Conservation (phyloP, 53 echinoderm and acorn worm species). For the Astropecten irregularis region DNA sequence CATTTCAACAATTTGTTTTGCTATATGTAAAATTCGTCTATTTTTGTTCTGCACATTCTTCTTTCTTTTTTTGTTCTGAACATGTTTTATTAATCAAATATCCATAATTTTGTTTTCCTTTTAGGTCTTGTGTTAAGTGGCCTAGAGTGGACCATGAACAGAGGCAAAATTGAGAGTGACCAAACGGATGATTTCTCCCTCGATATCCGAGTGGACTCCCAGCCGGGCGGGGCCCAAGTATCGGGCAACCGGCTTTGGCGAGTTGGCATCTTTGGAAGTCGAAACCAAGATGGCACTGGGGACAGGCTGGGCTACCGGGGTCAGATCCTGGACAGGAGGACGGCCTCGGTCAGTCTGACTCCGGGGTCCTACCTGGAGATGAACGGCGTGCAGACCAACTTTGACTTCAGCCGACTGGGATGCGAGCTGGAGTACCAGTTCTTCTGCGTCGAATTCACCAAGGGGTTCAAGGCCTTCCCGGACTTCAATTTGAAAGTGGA, state of each 20-base stretch:
- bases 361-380: constrained; percentile 66
- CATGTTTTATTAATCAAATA: no score
- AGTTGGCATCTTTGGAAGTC: constrained; percentile 82
- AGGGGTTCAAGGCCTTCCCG: constrained; percentile 76
- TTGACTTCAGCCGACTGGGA: constrained; percentile 80
- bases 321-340: constrained; percentile 68
- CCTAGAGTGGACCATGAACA: constrained; percentile 69
- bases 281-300: constrained; percentile 62
- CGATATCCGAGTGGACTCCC: constrained; percentile 34
- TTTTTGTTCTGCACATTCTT: no score
- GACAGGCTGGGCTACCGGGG: constrained; percentile 69
- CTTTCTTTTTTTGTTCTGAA: no score
- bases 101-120: no score
- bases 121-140: constrained; percentile 76
- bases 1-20: no score
- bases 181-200: constrained; percentile 23
- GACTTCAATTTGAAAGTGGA: constrained; percentile 72
- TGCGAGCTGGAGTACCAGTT: constrained; percentile 78
- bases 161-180: constrained; percentile 44
- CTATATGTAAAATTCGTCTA: no score
- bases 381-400: constrained; percentile 42
- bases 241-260: constrained; percentile 81
- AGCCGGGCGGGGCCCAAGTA: constrained; percentile 56
- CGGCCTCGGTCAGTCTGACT: constrained; percentile 31
- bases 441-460: constrained; percentile 91